phyloP scores from a whole-genome alignment of 2,113 vertebrate genomes.

The Trogon melanurus region DNA sequence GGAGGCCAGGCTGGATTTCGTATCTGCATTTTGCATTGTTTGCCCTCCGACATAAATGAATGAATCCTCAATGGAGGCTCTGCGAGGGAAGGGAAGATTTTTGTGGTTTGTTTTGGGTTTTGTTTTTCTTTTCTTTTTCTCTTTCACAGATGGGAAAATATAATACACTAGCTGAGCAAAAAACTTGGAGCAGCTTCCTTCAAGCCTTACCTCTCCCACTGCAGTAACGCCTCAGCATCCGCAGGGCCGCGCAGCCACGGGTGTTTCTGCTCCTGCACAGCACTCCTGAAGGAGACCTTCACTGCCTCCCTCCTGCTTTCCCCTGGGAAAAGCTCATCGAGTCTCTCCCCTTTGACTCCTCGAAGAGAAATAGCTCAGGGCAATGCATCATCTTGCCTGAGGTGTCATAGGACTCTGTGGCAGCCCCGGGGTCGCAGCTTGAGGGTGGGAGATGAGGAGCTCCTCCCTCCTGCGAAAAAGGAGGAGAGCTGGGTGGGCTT shows the following conservation, averaged over 20 bases:
- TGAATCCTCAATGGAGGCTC: background rate
- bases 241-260: fast-evolving
- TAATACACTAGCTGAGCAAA: background rate
- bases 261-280: background rate
- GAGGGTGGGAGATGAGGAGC: background rate
- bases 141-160: background rate
- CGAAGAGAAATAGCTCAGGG: background rate
- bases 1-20: background rate
- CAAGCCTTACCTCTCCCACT: background rate
- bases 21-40: background rate
- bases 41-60: background rate
- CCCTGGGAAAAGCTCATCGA: background rate
- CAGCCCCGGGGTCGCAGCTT: fast-evolving
- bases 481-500: background rate
- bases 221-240: background rate
- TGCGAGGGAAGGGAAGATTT: background rate
- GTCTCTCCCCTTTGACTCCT: background rate
- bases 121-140: background rate
- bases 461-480: background rate
- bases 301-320: background rate
- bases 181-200: background rate
- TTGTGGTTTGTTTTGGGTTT: too few species aligned
- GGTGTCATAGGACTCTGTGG: background rate
- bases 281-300: background rate
- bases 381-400: background rate